Conservation (phyloP, 2,888 invertebrate genomes). For the Palloptera scutellata region DNA sequence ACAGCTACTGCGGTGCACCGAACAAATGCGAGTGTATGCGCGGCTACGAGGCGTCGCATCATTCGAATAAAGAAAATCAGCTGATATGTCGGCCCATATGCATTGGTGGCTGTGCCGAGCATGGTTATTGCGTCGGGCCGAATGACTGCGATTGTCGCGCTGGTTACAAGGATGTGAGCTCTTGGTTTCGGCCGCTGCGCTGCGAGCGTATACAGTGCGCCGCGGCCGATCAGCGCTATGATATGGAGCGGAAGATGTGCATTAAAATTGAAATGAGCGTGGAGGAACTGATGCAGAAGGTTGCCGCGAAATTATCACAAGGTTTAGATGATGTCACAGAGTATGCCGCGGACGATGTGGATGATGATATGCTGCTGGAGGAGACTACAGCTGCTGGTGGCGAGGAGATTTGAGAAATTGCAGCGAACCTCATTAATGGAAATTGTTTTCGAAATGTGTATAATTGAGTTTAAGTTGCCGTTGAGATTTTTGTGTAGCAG, state of each 20-base stretch:
- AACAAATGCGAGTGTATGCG: slow-evolving; percentile 44
- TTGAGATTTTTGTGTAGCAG: too few relatives aligned
- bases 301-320: slow-evolving; percentile 50
- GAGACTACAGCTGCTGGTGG: too few relatives aligned
- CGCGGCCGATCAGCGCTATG: slow-evolving; percentile 52
- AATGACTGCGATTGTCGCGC: slow-evolving; percentile 66
- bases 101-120: slow-evolving; percentile 44
- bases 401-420: too few relatives aligned
- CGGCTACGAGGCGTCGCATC: slow-evolving; percentile 46
- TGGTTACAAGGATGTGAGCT: slow-evolving; percentile 58
- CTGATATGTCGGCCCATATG: slow-evolving; percentile 46
- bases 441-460: too few relatives aligned
- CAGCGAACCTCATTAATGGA: too few relatives aligned
- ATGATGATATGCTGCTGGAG: neutral
- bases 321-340: slow-evolving; percentile 37
- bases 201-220: slow-evolving; percentile 55
- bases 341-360: neutral
- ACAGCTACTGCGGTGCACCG: slow-evolving; percentile 54
- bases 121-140: slow-evolving; percentile 49
- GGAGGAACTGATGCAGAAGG: slow-evolving; percentile 57
- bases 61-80: slow-evolving; percentile 28
- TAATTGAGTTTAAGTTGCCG: too few relatives aligned
- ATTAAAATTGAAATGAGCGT: slow-evolving; percentile 55
- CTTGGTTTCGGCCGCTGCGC: slow-evolving; percentile 46
- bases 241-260: slow-evolving; percentile 45